Evolutionary conservation across 2,797 vertebrate genomes (phyloP).

Genomic region (Apogon hyalosoma): DNA sequence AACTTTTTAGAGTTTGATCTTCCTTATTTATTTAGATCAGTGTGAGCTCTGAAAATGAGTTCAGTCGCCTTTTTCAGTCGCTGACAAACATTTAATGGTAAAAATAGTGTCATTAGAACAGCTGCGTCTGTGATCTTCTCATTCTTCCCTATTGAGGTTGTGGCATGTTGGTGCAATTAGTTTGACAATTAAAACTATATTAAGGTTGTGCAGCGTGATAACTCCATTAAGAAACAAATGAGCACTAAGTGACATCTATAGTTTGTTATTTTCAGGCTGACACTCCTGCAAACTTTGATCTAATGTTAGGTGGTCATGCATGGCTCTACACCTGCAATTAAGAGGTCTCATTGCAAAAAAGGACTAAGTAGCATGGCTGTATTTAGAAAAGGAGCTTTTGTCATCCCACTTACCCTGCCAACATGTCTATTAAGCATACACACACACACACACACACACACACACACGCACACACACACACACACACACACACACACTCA

Average conservation of each 20-base stretch:
- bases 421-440: constrained; percentile 38
- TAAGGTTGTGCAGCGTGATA: constrained; percentile 42
- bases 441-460: constrained; percentile 17
- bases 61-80: constrained; percentile 11
- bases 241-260: constrained; percentile 36
- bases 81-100: constrained; percentile 25
- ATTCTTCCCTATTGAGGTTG: constrained; percentile 46
- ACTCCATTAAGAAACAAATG: constrained; percentile 52
- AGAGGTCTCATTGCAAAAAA: constrained; percentile 35
- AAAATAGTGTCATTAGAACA: constrained; percentile 54
- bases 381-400: constrained; percentile 37
- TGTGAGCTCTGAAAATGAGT: not conserved
- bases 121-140: constrained; percentile 52
- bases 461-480: constrained; percentile 7
- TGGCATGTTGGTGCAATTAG: constrained; percentile 56
- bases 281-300: constrained; percentile 29
- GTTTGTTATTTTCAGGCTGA: constrained; percentile 45
- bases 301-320: constrained; percentile 28
- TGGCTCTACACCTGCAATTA: constrained; percentile 38
- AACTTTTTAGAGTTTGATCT: not conserved
- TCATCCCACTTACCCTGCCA: constrained; percentile 38
- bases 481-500: constrained; percentile 20
- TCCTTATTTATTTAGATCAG: constrained; percentile 3
- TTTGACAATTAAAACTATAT: constrained; percentile 61
- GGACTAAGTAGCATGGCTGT: constrained; percentile 27